These are phyloP conservation scores for Erythrolamprus reginae DNA, from an alignment of 2,113 vertebrate species.

Conservation along the genomic window DNA sequence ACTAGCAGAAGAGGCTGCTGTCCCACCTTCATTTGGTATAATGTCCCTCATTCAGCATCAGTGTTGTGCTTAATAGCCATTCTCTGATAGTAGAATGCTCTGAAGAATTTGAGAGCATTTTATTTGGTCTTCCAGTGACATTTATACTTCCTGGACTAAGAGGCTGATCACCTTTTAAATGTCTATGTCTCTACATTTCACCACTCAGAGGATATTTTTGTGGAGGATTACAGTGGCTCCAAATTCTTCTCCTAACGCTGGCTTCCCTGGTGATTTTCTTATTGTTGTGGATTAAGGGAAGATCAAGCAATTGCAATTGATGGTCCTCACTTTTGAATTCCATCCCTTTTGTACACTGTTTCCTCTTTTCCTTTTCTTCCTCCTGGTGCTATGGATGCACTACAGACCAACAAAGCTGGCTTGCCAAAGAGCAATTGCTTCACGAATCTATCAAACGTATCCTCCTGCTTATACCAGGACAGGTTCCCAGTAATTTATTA, in stretches of 20 bases:
- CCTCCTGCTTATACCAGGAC: too few relatives aligned
- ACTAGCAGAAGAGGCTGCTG: neutral
- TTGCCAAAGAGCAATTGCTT: neutral
- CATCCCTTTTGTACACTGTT: neutral
- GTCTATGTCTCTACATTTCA: neutral
- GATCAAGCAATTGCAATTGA: neutral
- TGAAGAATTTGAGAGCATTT: neutral
- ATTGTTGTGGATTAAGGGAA: neutral
- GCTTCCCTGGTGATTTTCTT: neutral
- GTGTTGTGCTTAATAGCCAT: neutral
- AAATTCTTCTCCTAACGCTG: neutral
- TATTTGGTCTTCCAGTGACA: neutral
- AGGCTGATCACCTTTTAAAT: neutral
- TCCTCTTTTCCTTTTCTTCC: neutral
- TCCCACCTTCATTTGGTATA: neutral
- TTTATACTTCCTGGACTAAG: neutral
- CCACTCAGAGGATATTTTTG: neutral
- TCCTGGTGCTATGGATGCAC: neutral
- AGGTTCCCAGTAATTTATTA: too few relatives aligned
- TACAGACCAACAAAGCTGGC: neutral
- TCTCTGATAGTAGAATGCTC: neutral
- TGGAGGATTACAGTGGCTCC: neutral
- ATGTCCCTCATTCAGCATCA: neutral
- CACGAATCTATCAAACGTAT: neutral
- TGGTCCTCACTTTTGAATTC: neutral